A percentile compares a stretch with the other conserved stretches of the same genome.
These are phyloP conservation scores for Anarrhichthys ocellatus DNA, from an alignment of 2,113 vertebrate species.

Conservation along the genomic window DNA sequence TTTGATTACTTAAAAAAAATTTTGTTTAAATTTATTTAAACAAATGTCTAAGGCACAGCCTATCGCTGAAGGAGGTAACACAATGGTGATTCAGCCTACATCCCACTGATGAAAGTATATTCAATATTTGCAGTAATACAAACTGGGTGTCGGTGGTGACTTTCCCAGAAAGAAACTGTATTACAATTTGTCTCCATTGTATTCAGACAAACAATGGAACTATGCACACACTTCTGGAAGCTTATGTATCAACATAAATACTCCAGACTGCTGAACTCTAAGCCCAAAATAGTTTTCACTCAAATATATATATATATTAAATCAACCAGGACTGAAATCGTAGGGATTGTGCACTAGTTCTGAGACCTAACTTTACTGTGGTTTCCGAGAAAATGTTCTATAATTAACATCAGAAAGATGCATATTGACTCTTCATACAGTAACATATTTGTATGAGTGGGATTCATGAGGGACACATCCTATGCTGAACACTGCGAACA, in stretches of 20 bases:
- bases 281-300: neutral
- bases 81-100: neutral
- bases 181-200: neutral
- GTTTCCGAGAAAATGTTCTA: neutral
- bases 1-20: neutral
- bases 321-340: neutral
- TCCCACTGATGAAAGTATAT: neutral
- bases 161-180: neutral
- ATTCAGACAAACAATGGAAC: neutral
- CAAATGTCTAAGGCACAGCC: too few species aligned
- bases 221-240: neutral
- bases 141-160: neutral
- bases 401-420: neutral
- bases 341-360: neutral
- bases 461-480: neutral
- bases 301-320: neutral
- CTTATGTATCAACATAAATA: neutral
- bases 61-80: neutral
- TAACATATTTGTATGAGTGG: neutral
- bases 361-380: neutral
- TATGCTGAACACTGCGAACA: neutral
- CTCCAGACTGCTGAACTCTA: neutral
- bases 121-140: neutral
- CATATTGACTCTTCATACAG: neutral
- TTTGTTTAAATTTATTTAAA: neutral